phyloP scores from a whole-genome alignment of 2,797 vertebrate species.

The Eurystomus glaucurus region DNA sequence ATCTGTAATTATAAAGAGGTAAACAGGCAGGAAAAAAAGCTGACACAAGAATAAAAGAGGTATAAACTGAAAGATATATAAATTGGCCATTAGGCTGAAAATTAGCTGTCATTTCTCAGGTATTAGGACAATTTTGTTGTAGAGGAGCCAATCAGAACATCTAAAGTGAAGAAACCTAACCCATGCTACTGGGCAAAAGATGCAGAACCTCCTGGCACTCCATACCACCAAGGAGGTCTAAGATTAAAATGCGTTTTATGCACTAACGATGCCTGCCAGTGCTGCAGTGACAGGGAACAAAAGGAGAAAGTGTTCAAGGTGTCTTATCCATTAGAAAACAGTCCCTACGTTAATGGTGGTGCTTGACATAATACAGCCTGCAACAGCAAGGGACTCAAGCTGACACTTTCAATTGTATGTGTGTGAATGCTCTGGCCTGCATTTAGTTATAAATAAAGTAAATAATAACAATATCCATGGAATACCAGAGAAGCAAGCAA shows the following conservation, averaged over 20 bases:
- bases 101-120: background rate
- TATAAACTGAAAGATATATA: background rate
- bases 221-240: background rate
- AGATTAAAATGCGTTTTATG: background rate
- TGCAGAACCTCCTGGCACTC: background rate
- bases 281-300: background rate
- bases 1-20: background rate
- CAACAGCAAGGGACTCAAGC: background rate
- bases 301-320: background rate
- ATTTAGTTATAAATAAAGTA: constrained; percentile 45
- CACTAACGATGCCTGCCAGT: background rate
- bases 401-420: background rate
- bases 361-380: background rate
- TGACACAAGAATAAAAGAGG: background rate
- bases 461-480: constrained; percentile 28
- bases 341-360: background rate
- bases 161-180: background rate
- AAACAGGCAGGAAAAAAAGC: background rate
- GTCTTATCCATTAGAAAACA: background rate
- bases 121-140: background rate
- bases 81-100: background rate
- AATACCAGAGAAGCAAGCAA: constrained; percentile 14
- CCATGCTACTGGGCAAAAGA: background rate
- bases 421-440: constrained; percentile 11
- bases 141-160: background rate